Conservation (phyloP, 1,140 invertebrate genomes). For the Nasonia longicornis region DNA sequence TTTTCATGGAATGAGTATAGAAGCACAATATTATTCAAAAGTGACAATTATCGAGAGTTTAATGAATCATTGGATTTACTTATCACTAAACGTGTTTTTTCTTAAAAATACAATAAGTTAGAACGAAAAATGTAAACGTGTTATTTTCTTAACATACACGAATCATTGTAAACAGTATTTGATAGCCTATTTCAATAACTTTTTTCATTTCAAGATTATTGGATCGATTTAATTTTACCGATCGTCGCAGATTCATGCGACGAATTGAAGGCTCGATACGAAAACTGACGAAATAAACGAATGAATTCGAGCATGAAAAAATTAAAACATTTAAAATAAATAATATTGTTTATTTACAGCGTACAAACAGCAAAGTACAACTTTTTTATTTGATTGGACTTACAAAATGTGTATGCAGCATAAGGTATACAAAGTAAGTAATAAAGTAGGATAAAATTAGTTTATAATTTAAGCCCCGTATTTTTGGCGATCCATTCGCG, state of each 20-base stretch:
- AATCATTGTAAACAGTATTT: not conserved
- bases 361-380: too few relatives aligned
- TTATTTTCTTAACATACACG: not conserved
- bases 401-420: too few relatives aligned
- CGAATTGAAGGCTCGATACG: too few relatives aligned
- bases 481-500: slow-evolving; percentile 57
- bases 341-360: too few relatives aligned
- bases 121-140: not conserved
- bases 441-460: not conserved
- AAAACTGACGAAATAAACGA: too few relatives aligned
- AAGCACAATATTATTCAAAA: not conserved
- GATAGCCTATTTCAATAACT: not conserved
- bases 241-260: too few relatives aligned
- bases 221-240: too few relatives aligned
- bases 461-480: not conserved
- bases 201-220: too few relatives aligned
- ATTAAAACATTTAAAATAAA: too few relatives aligned
- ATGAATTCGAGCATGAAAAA: too few relatives aligned
- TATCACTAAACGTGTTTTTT: not conserved
- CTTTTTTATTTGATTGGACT: too few relatives aligned
- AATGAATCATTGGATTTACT: not conserved
- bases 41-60: not conserved
- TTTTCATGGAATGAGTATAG: not conserved
- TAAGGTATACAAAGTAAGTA: too few relatives aligned
- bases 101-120: not conserved